Percentiles rank a stretch among this genome's conserved stretches.
Conservation (phyloP, 2,797 vertebrate species). For the Pitangus sulphuratus region DNA sequence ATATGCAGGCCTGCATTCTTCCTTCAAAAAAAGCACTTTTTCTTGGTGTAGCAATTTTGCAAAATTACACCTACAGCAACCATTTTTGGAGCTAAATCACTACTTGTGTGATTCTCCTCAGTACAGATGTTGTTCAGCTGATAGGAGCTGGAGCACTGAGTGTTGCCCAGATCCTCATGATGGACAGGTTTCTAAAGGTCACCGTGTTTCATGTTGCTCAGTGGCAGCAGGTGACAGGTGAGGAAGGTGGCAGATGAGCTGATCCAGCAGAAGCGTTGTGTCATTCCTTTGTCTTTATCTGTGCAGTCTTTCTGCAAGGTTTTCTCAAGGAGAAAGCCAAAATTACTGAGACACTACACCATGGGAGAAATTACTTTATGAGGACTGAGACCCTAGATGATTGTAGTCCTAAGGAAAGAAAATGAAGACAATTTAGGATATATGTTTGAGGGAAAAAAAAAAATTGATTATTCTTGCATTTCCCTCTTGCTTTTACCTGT, state of each 20-base stretch:
- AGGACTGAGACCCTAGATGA: not conserved
- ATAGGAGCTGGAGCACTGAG: not conserved
- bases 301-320: not conserved
- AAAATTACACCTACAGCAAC: not conserved
- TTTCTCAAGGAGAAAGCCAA: not conserved
- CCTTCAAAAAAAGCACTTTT: not conserved
- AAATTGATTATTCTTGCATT: not conserved
- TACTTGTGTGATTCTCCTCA: not conserved
- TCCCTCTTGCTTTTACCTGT: not conserved
- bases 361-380: not conserved
- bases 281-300: not conserved
- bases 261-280: not conserved
- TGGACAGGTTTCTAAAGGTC: not conserved
- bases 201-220: accelerated
- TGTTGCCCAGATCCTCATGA: not conserved
- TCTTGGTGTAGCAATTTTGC: not conserved
- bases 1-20: not conserved
- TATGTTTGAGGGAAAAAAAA: accelerated
- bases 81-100: not conserved
- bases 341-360: not conserved
- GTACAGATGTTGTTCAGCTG: not conserved
- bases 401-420: not conserved
- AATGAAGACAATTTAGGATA: not conserved
- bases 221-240: not conserved
- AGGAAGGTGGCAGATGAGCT: not conserved